A percentile compares a stretch with the other conserved stretches of the same genome.
These are phyloP conservation scores for Hirtodrosophila histrioides DNA, from an alignment of 2,888 invertebrate genomes.

Conservation along the genomic window DNA sequence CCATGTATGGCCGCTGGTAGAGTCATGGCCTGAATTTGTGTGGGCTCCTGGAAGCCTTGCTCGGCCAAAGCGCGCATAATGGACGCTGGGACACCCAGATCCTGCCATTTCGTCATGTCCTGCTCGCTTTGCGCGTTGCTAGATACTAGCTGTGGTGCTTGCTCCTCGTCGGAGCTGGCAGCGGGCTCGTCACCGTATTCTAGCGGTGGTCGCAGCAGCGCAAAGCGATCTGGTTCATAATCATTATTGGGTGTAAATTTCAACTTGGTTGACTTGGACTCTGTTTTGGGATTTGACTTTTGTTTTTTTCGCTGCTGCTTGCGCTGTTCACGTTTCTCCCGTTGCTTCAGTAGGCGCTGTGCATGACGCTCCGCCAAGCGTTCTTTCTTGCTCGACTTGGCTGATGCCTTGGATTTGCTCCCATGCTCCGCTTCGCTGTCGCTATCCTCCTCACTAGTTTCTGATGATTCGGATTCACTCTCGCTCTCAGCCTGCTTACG, in stretches of 20 bases:
- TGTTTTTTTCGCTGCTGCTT: slow-evolving; percentile 44
- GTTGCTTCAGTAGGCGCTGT: slow-evolving; percentile 58
- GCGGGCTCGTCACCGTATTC: slow-evolving; percentile 35
- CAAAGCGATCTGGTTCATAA: slow-evolving; percentile 69
- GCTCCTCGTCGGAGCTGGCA: slow-evolving; percentile 37
- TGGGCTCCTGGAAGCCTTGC: slow-evolving; percentile 92
- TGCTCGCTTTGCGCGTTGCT: background rate
- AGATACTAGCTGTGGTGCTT: slow-evolving; percentile 33
- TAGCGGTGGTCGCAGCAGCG: slow-evolving; percentile 72
- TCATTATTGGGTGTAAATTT: slow-evolving; percentile 43
- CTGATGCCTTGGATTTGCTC: background rate
- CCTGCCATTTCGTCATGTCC: slow-evolving; percentile 86
- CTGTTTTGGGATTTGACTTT: slow-evolving; percentile 19
- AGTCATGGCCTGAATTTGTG: slow-evolving; percentile 93
- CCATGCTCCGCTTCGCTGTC: slow-evolving; percentile 35
- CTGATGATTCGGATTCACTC: slow-evolving; percentile 12
- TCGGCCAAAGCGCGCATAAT: slow-evolving; percentile 91
- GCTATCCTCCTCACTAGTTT: slow-evolving; percentile 37
- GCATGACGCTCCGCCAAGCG: slow-evolving; percentile 65
- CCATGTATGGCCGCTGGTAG: slow-evolving; percentile 94
- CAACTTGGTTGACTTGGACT: background rate
- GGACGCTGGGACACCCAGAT: slow-evolving; percentile 87
- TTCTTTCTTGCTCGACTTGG: slow-evolving; percentile 62
- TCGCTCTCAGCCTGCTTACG: slow-evolving; percentile 15
- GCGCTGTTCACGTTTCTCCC: slow-evolving; percentile 62